Conservation (phyloP, 2,113 vertebrate genomes). For the Microcebus ravelobensis region DNA sequence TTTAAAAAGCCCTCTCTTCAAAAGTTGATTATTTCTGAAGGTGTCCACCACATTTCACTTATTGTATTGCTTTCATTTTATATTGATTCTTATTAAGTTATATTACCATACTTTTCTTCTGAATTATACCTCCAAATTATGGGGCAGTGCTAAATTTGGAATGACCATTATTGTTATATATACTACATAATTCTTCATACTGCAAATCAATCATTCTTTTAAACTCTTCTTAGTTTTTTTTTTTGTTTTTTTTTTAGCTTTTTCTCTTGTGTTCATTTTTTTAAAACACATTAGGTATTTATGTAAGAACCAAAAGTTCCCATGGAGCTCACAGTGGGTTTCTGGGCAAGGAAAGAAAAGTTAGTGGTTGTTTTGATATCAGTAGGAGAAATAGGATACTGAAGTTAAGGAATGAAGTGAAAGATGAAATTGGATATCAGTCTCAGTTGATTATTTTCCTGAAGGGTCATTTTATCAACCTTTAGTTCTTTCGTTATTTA, state of each 20-base stretch:
- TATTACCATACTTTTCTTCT: neutral
- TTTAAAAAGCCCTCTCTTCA: neutral
- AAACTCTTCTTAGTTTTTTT: neutral
- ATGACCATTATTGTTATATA: neutral
- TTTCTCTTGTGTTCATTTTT: neutral
- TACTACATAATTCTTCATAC: neutral
- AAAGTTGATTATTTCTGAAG: slow-evolving; percentile 39
- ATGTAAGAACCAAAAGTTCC: neutral
- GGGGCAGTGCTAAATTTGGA: neutral
- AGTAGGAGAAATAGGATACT: neutral
- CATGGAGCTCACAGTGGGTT: neutral
- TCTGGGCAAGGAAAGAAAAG: neutral
- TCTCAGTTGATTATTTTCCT: neutral
- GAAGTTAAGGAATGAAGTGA: neutral
- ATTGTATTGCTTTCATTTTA: neutral
- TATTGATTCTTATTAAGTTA: neutral
- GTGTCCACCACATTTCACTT: neutral
- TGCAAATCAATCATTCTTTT: neutral
- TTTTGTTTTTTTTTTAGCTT: neutral
- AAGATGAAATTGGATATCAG: neutral
- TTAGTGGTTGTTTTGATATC: neutral
- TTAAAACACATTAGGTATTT: neutral
- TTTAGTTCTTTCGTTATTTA: neutral
- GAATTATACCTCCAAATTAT: neutral
- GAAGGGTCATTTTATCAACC: neutral